Base-by-base conservation (phyloP, 2,113 vertebrate genomes). In the Ramphastos sulfuratus region DNA sequence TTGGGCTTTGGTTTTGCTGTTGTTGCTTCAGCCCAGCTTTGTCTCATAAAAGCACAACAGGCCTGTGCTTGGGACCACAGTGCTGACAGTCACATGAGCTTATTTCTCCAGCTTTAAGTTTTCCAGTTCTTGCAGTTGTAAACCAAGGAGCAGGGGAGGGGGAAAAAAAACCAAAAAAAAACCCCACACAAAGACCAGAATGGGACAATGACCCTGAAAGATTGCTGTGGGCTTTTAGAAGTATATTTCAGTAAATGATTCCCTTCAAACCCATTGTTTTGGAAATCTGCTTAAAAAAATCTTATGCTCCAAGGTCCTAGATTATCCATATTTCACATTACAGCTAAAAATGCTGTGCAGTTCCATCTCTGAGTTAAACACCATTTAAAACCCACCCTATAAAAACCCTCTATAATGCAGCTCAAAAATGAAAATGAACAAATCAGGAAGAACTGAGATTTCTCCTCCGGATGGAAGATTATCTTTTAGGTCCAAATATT, bases 271-370 rank as follows among this genome's bases (percentile, higher is more conserved):
- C 15, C 37, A 65, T 31, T 72, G 55, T 64, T 92, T 74, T 86
- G 60, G 73, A 91, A 94, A 86, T 17, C 7, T 66, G 46, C 17
- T 94, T 92, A 86, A n/a, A 81, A 81, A n/a, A 86, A 35, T 46
- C 61, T 61, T 27, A 0, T 20, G 20, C 30, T 77, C 19, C 16
- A 10, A 84, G 8, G 50, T 70, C 59, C 19, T 12, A 48, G 4
- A 66, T 44, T 23, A 59, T 18, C 24, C 46, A 55, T 63, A 66
- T 76, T 80, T 31, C 55, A 58, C 33, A 5, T 4, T 35, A 37
- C 14, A 5, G 1, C 24, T 73, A 39, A 64, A 71, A 92, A 42
- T 71, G 19, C 25, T 81, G 58, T 72, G 35, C 11, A 69, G 27
- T 35, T 84, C 39, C 2, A 2, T 21, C n/a, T 50, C 27, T 50